Base-by-base conservation (phyloP, 37 sponge, comb jelly and placozoan genomes). In the Oopsacas minuta region DNA sequence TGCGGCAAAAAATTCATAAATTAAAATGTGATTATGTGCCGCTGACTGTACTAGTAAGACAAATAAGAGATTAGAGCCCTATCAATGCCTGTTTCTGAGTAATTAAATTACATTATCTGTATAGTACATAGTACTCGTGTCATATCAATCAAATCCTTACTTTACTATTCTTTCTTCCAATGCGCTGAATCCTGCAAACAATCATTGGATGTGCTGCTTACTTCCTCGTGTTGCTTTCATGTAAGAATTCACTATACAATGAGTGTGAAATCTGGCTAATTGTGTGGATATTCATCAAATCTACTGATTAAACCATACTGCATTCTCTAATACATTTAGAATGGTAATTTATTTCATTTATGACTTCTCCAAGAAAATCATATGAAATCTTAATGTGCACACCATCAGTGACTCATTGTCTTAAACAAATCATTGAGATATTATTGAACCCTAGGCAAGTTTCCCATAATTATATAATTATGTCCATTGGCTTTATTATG, bases 331-430 rank as follows among this genome's bases (percentile, higher is more conserved):
- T 61, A 34, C 5, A 3, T 46, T 46, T 46, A 12, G 12, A 46
- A 46, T 22, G 17, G 51, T 46, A 17, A 46, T 12, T 46, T 46
- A 17, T 46, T 46, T 17, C 51, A n/a, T 17, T 22, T 61, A 61
- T 32, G 75, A 20, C 75, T 61, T 61, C 75, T 61, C 12, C 17
- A 61, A 61, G 75, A 10, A 61, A 61, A 25, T 61, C 75, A 61
- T n/a, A 32, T n/a, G 75, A 61, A 61, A 61, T 61, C 75, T 61
- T 61, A 61, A 32, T 61, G 49, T 42, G 49, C 49, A 42, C 15
- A n/a, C n/a, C n/a, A n/a, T n/a, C n/a, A n/a, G n/a, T n/a, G n/a
- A n/a, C n/a, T n/a, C n/a, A n/a, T n/a, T n/a, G 8, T 15, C 8
- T 42, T 42, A 15, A 42, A 42, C 49, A 42, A 15, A 42, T 8